Evolutionary conservation across 2,888 invertebrate species (phyloP), one percentile per base, ranked within the genome.

Genomic region (Diadegma fenestrale): DNA sequence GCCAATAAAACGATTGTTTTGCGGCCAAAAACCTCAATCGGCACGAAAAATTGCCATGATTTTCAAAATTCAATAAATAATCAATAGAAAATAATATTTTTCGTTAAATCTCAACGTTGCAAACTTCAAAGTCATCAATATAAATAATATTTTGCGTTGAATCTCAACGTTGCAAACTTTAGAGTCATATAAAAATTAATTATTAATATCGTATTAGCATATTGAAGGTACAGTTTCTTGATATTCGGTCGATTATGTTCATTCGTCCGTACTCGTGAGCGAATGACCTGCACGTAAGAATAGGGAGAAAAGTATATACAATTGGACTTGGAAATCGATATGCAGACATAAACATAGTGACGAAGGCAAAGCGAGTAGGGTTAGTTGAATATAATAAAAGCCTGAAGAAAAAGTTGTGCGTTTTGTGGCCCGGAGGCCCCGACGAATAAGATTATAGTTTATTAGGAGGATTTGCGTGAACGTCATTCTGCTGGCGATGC

Each of bases 401-500:
- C 33, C 19, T 30, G 30, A 17, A 61, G 45, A 22, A 61, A 48
- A 22, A 61, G 61, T 69, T 48, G 14, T 33, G 26, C 17, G 30
- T 61, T 54, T 22, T n/a, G 43, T 66, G 71, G 48, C 66, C 72
- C 58, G 8, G 41, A 66, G 73, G 80, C 10, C 22, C 19, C 66
- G 72, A 51, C 73, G 64, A 84, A 84, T 76, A 64, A 58, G 69
- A 75, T 80, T 80, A 84, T 63, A 63, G 75, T 61, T 64, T 22
- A 41, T 64, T 22, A 41, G 48, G 69, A 69, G 26, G 45, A 30
- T 71, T 19, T 43, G 14, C 22, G 69, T 54, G 61, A 71, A 71
- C 54, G 45, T 45, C 45, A 61, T 73, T 51, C 22, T 48, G 17
- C n/a, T n/a, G n/a, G n/a, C n/a, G 17, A 68, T 64, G 26, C 14